These are phyloP conservation scores for Drosophila novamexicana DNA, from an alignment of 1,140 invertebrate species.

Conservation along the genomic window DNA sequence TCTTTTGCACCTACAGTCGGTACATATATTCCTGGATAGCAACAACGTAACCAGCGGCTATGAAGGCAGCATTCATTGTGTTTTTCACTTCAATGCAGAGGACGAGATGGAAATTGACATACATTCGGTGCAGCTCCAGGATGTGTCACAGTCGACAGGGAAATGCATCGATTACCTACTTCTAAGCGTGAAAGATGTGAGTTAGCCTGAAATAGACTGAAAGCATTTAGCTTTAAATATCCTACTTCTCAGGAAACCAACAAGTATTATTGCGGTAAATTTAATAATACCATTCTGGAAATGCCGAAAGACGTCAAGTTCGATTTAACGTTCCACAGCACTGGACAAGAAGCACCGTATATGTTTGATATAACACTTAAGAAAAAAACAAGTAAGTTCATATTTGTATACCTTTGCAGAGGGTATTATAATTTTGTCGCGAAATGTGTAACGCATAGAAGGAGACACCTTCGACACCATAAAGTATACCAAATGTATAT, in stretches of 20 bases:
- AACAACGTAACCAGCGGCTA: slow-evolving; percentile 14
- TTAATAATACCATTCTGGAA: slow-evolving; percentile 23
- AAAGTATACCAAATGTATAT: no score
- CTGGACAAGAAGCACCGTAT: not conserved
- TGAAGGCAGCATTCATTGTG: slow-evolving; percentile 56
- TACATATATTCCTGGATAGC: slow-evolving; percentile 21
- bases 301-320: not conserved
- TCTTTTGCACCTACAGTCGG: slow-evolving; percentile 2
- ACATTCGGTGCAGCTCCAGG: slow-evolving; percentile 40
- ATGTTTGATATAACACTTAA: slow-evolving; percentile 10
- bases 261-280: slow-evolving; percentile 48
- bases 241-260: not conserved
- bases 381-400: not conserved
- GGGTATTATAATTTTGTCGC: no score
- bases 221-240: not conserved
- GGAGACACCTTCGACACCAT: no score
- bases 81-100: slow-evolving; percentile 43
- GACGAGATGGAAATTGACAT: slow-evolving; percentile 44
- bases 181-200: slow-evolving; percentile 31
- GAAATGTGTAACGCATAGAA: no score
- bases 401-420: no score
- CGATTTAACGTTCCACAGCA: slow-evolving; percentile 63
- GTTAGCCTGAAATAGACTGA: not conserved
- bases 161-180: slow-evolving; percentile 68
- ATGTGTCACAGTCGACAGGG: slow-evolving; percentile 52